These are phyloP conservation scores for Cyclina sinensis DNA, from an alignment of 1,140 invertebrate genomes.

Conservation along the genomic window DNA sequence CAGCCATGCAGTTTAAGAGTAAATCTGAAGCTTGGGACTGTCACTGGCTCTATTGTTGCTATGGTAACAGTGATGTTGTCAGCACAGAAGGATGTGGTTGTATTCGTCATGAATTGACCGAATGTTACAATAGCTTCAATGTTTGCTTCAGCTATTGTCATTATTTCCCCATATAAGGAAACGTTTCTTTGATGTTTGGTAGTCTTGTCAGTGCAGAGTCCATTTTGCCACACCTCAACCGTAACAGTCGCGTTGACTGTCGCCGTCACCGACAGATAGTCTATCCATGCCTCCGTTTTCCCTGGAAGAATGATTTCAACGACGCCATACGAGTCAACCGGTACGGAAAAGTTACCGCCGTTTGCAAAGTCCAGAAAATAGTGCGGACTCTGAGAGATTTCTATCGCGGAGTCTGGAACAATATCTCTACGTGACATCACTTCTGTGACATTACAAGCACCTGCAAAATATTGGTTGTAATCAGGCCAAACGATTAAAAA, in stretches of 20 bases:
- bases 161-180: neutral
- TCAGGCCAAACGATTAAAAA: too few species aligned
- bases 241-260: neutral
- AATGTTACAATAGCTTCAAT: neutral
- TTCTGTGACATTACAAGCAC: neutral
- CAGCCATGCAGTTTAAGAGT: neutral
- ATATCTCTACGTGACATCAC: constrained; percentile 4
- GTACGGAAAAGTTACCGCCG: neutral
- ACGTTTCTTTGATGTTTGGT: neutral
- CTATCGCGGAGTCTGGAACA: neutral
- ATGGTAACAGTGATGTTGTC: neutral
- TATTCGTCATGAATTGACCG: neutral
- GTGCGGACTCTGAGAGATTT: neutral
- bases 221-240: neutral
- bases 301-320: neutral
- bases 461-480: neutral
- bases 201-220: neutral
- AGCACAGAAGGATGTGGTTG: neutral
- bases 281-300: neutral
- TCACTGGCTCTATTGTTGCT: neutral
- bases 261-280: neutral
- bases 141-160: neutral
- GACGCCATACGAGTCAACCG: neutral
- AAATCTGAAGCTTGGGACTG: neutral
- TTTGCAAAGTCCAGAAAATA: neutral